These are phyloP conservation scores for Anguilla obscura DNA, from an alignment of 2,797 vertebrate species.

Conservation along the genomic window DNA sequence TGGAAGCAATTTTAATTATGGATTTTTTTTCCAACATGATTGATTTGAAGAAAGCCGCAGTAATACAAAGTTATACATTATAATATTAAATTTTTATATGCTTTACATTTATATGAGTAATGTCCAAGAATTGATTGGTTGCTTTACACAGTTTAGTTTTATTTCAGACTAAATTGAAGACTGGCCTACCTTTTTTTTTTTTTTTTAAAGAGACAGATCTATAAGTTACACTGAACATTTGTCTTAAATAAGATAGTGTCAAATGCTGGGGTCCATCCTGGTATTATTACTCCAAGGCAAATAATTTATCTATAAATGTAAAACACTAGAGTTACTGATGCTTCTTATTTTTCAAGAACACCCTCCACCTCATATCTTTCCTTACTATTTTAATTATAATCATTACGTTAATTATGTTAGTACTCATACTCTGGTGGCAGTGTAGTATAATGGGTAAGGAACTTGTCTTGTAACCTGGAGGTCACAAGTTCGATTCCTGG, in stretches of 20 bases:
- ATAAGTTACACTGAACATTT: slow-evolving; percentile 66
- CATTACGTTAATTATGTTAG: background rate
- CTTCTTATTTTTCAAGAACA: background rate
- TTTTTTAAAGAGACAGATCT: slow-evolving; percentile 58
- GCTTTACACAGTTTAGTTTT: slow-evolving; percentile 74
- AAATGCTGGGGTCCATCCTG: slow-evolving; percentile 70
- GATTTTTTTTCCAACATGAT: slow-evolving; percentile 77
- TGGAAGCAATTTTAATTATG: slow-evolving; percentile 82
- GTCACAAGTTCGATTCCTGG: too few species aligned
- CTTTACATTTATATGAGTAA: slow-evolving; percentile 81
- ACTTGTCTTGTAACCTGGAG: too few species aligned
- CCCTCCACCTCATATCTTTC: background rate
- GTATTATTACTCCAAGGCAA: background rate
- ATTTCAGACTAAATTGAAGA: slow-evolving; percentile 76
- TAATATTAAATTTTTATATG: slow-evolving; percentile 84
- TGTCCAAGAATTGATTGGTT: slow-evolving; percentile 79
- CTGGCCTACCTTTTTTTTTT: slow-evolving; percentile 65
- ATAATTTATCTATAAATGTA: background rate
- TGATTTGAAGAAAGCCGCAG: slow-evolving; percentile 75
- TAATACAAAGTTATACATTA: slow-evolving; percentile 81
- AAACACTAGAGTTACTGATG: background rate
- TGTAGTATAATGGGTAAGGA: too few species aligned
- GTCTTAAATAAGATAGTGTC: slow-evolving; percentile 64
- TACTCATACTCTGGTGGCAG: background rate
- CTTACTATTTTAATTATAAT: background rate